These are phyloP conservation scores for Drosophila repletoides DNA, from an alignment of 1,140 invertebrate species.

Conservation along the genomic window DNA sequence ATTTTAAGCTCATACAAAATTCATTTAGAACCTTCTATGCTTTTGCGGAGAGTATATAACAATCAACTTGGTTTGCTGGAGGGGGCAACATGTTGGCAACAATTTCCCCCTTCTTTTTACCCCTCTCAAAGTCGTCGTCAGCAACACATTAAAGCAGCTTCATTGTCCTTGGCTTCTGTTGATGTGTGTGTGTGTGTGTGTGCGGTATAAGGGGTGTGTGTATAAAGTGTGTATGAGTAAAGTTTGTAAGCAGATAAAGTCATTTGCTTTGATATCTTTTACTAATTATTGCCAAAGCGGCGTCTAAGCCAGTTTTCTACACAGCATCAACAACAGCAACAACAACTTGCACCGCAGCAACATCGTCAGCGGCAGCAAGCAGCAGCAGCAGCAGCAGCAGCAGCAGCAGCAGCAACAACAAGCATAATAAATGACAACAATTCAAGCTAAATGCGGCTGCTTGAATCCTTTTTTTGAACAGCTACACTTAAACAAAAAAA, in stretches of 20 bases:
- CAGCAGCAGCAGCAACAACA: conserved; percentile 35
- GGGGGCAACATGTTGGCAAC: conserved; percentile 9
- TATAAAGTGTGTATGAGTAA: conserved; percentile 39
- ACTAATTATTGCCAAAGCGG: conserved; percentile 75
- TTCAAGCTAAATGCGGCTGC: conserved; percentile 73
- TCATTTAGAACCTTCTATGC: too few species aligned
- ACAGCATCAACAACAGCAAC: conserved; percentile 17
- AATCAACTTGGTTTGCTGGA: conserved; percentile 31
- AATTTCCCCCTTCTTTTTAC: conserved; percentile 8
- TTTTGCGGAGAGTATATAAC: not conserved
- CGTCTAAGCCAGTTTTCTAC: conserved; percentile 62
- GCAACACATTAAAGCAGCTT: conserved; percentile 66
- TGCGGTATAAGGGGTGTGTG: conserved; percentile 6
- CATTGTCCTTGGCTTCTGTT: conserved; percentile 59
- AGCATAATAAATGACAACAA: conserved; percentile 77
- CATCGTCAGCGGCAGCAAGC: conserved; percentile 21
- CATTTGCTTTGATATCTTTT: conserved; percentile 79
- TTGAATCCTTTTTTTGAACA: conserved; percentile 71
- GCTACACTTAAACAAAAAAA: conserved; percentile 14
- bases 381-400: conserved; percentile 26
- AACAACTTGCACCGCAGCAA: conserved; percentile 13
- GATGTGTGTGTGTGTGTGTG: conserved; percentile 8
- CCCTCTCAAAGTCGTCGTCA: conserved; percentile 24
- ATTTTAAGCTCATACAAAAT: not conserved
- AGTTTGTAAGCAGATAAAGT: conserved; percentile 76